Evolutionary conservation across 2,888 invertebrate species (phyloP).

Genomic region (Cephonodes hylas): DNA sequence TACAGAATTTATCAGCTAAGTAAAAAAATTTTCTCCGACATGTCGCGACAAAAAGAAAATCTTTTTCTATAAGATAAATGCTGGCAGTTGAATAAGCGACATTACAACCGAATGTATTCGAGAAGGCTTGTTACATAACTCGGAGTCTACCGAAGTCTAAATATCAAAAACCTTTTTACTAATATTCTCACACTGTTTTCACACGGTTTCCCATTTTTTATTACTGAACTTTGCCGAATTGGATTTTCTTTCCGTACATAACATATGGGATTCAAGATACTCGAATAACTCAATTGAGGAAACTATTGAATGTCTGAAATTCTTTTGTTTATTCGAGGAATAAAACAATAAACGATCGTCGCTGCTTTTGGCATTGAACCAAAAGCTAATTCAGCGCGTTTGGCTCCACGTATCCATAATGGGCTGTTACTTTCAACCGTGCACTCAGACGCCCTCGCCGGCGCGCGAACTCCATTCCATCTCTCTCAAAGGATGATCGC

Average conservation of each 20-base stretch:
- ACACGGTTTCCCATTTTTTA: background rate
- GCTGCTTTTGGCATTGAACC: background rate
- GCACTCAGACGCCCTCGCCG: conserved; percentile 6
- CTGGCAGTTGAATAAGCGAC: background rate
- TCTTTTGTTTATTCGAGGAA: background rate
- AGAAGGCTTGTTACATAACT: too few species aligned
- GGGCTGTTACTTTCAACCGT: conserved; percentile 3
- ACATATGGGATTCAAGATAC: too few species aligned
- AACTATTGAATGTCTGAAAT: too few species aligned
- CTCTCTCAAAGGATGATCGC: conserved; percentile 6
- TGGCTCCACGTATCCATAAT: background rate
- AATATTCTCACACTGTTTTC: too few species aligned
- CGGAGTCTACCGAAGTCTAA: too few species aligned
- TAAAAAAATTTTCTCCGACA: background rate
- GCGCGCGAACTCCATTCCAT: background rate
- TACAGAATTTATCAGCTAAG: background rate
- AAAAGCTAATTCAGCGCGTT: conserved; percentile 9
- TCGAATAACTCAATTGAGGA: too few species aligned
- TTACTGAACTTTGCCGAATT: background rate
- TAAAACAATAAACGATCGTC: background rate
- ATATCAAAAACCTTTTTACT: too few species aligned
- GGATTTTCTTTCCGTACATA: too few species aligned
- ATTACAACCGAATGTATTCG: too few species aligned
- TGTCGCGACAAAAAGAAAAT: background rate
- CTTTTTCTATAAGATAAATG: background rate